Conservation (phyloP, 2,797 vertebrate genomes). For the Saxicola maurus region DNA sequence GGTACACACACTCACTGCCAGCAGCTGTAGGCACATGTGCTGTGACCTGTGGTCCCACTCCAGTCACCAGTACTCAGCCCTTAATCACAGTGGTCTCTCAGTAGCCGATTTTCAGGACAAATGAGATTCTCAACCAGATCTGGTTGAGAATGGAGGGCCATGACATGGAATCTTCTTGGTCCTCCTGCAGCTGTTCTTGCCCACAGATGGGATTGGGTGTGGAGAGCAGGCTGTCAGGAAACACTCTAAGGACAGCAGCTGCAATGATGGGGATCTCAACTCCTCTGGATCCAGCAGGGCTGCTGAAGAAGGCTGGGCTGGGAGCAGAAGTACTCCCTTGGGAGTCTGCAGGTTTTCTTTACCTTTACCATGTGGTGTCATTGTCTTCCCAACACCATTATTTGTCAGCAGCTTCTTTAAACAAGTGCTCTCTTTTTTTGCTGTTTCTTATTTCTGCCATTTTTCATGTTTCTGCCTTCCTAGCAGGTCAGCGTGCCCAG, state of each 20-base stretch:
- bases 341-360: neutral
- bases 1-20: neutral
- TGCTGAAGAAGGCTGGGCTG: neutral
- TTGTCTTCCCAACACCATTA: neutral
- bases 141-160: neutral
- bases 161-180: neutral
- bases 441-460: neutral
- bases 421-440: neutral
- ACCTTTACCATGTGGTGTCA: accelerated
- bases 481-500: neutral
- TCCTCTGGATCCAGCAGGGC: neutral
- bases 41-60: neutral
- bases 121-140: accelerated
- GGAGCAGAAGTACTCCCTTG: neutral
- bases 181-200: neutral
- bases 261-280: neutral
- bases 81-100: too few species aligned
- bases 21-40: accelerated
- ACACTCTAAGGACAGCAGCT: neutral
- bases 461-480: neutral
- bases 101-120: neutral
- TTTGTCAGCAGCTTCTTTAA: neutral
- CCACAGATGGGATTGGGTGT: neutral
- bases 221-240: neutral
- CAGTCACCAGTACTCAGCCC: neutral